These are phyloP conservation scores for Acyrthosiphon pisum DNA, from an alignment of 1,140 invertebrate species.

Conservation along the genomic window DNA sequence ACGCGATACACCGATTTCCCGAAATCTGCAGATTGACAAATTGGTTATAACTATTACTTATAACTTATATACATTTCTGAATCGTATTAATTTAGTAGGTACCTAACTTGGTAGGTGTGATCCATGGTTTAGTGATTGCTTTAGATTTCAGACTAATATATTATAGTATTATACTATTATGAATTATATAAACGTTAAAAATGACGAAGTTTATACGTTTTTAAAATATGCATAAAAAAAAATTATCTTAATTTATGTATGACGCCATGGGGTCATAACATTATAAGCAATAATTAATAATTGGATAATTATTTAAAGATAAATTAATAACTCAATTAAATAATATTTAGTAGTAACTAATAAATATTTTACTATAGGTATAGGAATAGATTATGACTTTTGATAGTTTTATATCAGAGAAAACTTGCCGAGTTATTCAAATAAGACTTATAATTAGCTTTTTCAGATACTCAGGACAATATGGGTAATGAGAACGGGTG, in stretches of 20 bases:
- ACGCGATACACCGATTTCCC: neutral
- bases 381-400: neutral
- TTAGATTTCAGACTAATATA: neutral
- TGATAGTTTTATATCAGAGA: neutral
- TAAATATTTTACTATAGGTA: neutral
- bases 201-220: neutral
- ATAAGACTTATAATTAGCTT: neutral
- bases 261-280: neutral
- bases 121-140: no score
- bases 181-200: neutral
- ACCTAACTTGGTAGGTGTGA: no score
- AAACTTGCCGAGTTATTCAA: neutral
- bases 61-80: neutral
- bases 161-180: neutral
- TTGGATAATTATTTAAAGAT: neutral
- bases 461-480: neutral
- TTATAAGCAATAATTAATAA: neutral
- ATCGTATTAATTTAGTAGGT: neutral
- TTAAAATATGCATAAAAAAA: neutral
- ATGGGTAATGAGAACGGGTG: no score
- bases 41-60: neutral
- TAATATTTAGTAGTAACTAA: neutral
- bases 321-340: neutral
- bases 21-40: neutral
- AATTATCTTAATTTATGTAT: neutral